Evolutionary conservation across 2,113 vertebrate species (phyloP).

Genomic region (Malurus alboscapulatus): DNA sequence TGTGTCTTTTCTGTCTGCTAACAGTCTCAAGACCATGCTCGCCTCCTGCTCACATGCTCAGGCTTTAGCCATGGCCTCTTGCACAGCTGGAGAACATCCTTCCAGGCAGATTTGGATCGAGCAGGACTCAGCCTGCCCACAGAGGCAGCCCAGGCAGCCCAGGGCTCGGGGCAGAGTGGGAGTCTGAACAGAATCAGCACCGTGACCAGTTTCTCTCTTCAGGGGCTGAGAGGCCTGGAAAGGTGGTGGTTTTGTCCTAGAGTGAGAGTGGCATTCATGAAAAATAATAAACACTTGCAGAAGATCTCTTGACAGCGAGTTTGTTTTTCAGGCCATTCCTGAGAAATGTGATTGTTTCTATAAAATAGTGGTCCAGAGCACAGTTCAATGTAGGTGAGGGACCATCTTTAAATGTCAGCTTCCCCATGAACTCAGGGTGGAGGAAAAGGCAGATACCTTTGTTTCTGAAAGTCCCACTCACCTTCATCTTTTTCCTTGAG

Average conservation of each 20-base stretch:
- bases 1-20: not conserved
- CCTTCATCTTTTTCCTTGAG: not conserved
- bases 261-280: not conserved
- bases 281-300: not conserved
- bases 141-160: not conserved
- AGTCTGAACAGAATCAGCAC: not conserved
- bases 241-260: not conserved
- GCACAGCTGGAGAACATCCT: constrained; percentile 18
- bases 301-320: not conserved
- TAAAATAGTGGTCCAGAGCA: not conserved
- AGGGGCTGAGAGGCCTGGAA: not conserved
- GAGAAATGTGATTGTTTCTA: not conserved
- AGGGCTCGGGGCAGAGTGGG: not conserved
- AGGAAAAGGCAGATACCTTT: not conserved
- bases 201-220: not conserved
- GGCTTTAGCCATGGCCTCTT: not conserved
- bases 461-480: not conserved
- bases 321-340: not conserved
- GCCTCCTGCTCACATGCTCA: not conserved
- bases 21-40: not conserved
- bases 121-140: not conserved
- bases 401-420: not conserved
- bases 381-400: not conserved
- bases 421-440: not conserved
- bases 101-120: not conserved